phyloP scores from a whole-genome alignment of 2,888 invertebrate species.

The Mythimna impura region DNA sequence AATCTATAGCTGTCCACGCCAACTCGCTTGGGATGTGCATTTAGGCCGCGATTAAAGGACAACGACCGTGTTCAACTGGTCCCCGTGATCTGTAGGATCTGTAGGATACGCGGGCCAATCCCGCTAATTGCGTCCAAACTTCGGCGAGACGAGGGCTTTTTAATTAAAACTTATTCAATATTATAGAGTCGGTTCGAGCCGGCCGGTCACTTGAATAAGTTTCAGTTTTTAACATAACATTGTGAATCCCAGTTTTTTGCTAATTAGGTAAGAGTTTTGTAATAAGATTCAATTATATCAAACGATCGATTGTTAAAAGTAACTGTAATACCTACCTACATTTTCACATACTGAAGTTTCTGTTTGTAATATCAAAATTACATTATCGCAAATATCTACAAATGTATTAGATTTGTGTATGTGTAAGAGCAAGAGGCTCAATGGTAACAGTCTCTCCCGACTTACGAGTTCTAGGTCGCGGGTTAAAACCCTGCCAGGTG shows the following conservation, averaged over 20 bases:
- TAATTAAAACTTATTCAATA: slow-evolving; percentile 89
- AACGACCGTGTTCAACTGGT: slow-evolving; percentile 62
- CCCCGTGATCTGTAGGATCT: slow-evolving; percentile 64
- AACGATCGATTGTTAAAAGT: neutral
- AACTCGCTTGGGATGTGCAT: slow-evolving; percentile 19
- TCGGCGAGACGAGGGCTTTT: slow-evolving; percentile 79
- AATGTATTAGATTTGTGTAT: no score
- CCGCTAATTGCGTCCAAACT: slow-evolving; percentile 84
- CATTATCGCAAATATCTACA: no score
- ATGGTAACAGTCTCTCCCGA: no score
- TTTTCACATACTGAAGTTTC: neutral
- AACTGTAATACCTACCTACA: neutral
- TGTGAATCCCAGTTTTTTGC: slow-evolving; percentile 47
- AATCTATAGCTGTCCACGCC: neutral
- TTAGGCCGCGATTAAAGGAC: slow-evolving; percentile 55
- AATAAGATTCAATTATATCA: neutral
- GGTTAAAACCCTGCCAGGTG: no score
- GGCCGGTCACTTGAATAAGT: slow-evolving; percentile 76
- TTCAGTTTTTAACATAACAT: slow-evolving; percentile 70
- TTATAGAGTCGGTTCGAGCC: slow-evolving; percentile 78
- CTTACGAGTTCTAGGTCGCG: no score
- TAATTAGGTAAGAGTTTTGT: slow-evolving; percentile 30
- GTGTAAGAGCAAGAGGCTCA: no score
- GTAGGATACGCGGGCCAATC: slow-evolving; percentile 73
- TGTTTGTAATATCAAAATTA: no score